Conservation (phyloP, 2,113 vertebrate genomes). For the Pipra filicauda region DNA sequence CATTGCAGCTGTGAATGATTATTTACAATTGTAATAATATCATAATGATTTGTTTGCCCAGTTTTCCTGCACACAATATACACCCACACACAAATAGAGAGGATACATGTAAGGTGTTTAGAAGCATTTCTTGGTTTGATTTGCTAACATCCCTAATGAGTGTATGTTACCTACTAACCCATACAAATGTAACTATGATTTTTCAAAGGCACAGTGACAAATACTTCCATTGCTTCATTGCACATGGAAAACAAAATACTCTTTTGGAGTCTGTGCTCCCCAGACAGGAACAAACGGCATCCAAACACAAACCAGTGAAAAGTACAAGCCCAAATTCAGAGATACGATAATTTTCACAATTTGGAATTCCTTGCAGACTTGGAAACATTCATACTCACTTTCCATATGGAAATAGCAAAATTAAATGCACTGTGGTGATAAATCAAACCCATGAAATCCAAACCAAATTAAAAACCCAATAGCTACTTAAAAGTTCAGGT, state of each 20-base stretch:
- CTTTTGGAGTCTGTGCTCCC: neutral
- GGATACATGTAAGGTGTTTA: neutral
- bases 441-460: neutral
- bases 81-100: neutral
- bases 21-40: neutral
- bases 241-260: neutral
- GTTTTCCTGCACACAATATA: neutral
- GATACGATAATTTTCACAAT: neutral
- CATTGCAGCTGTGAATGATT: neutral
- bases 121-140: neutral
- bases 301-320: neutral
- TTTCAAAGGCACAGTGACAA: neutral
- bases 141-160: neutral
- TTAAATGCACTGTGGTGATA: neutral
- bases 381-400: neutral
- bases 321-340: neutral
- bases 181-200: neutral
- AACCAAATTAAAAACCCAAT: neutral
- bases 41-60: neutral
- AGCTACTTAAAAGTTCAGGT: neutral
- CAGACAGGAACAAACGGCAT: neutral
- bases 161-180: neutral
- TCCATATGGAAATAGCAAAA: neutral
- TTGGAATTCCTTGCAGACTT: neutral
- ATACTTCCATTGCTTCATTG: neutral